Base-by-base conservation (phyloP, 2,113 vertebrate species). In the Ophthalmolycus amberensis region DNA sequence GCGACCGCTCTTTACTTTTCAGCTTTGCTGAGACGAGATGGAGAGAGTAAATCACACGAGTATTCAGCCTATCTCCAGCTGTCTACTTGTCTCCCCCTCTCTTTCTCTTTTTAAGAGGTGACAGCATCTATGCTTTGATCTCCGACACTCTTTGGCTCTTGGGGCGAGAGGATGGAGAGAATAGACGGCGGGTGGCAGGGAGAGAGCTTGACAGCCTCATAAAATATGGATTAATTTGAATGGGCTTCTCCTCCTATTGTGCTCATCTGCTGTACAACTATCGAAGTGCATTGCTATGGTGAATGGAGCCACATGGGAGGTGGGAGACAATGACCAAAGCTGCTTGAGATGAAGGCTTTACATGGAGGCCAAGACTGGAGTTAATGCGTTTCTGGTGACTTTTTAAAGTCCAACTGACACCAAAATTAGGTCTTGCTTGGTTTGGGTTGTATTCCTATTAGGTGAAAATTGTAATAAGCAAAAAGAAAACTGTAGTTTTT, bases 221-320 rank as follows among this genome's bases (percentile, higher is more conserved):
- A 77, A 83, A 91, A 89, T 83, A 89, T 86, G 76, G 71, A 90
- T 88, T 88, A 52, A 86, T 88, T 89, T 67, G 52, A 88, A 86
- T 80, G 71, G 46, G 80, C 59, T 79, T 60, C 76, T 82, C 29
- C 68, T 67, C 44, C 62, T 77, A n/a, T 75, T 69, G 66, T 18
- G 22, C 48, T 80, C 74, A 78, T 75, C 83, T 75, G 65, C 54
- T 75, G 38, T 67, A 79, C 63, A 89, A 79, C 85, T 75, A 88
- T 65, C 56, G n/a, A 29, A 56, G 37, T 1, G 38, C 54, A 32
- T 50, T 58, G 42, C 62, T 69, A 1, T 22, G 52, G 69, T 62
- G 54, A 75, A 71, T 66, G 52, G 15, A 38, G 11, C 54, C 38
- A 16, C 27, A 37, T 15, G 6, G 60, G 34, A 40, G 64, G 46